Evolutionary conservation across 2,888 invertebrate species (phyloP).

Genomic region (Lordiphosa andalusiaca): DNA sequence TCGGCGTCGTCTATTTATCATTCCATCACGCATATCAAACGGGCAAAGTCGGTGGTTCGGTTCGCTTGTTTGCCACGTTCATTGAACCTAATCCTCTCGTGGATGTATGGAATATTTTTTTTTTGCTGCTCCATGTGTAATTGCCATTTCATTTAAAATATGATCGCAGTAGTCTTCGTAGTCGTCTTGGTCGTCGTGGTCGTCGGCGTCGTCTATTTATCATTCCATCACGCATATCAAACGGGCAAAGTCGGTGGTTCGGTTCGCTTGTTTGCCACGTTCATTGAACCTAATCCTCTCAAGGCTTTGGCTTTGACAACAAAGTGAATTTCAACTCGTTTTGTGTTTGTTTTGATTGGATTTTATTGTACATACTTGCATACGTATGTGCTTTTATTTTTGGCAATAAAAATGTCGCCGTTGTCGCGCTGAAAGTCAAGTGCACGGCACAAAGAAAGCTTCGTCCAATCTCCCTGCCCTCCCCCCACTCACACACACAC

Average conservation of each 20-base stretch:
- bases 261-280: conserved; percentile 34
- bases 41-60: conserved; percentile 1
- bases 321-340: conserved; percentile 42
- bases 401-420: conserved; percentile 64
- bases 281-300: conserved; percentile 56
- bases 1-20: conserved; percentile 7
- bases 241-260: conserved; percentile 6
- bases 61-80: conserved; percentile 42
- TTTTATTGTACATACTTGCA: conserved; percentile 9
- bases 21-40: conserved; percentile 32
- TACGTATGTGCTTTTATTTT: conserved; percentile 34
- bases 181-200: neutral
- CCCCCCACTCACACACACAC: too few relatives aligned
- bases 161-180: conserved; percentile 3
- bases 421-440: conserved; percentile 60
- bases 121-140: conserved; percentile 12
- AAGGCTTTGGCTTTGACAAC: conserved; percentile 49
- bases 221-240: conserved; percentile 33
- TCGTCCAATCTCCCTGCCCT: conserved; percentile 2
- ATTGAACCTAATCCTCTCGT: conserved; percentile 47
- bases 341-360: conserved; percentile 29
- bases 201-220: neutral
- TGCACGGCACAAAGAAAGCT: conserved; percentile 68
- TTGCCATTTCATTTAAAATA: conserved; percentile 23
- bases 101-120: conserved; percentile 36